A percentile compares a stretch with the other conserved stretches of the same genome.
Evolutionary conservation across 2,888 invertebrate species (phyloP).

Genomic region (Coleophora flavipennella): DNA sequence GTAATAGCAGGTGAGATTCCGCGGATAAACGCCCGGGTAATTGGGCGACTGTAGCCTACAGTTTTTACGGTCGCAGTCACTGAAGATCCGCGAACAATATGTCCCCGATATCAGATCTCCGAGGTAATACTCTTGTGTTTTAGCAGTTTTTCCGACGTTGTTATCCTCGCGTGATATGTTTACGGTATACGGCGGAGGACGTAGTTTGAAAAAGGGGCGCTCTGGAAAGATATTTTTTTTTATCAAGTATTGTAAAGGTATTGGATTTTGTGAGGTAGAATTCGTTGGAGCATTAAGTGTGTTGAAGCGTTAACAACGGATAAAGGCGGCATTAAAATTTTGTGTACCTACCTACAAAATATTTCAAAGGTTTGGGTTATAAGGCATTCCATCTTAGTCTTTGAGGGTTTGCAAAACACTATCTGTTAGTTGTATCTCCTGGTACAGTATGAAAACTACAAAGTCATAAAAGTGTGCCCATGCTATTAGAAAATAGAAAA

Average conservation of each 20-base stretch:
- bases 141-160: slow-evolving; percentile 51
- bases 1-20: slow-evolving; percentile 95
- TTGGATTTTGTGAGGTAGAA: slow-evolving; percentile 3
- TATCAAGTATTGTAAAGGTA: slow-evolving; percentile 15
- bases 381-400: too few species aligned
- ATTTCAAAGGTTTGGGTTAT: too few species aligned
- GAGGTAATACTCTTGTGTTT: slow-evolving; percentile 78
- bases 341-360: too few species aligned
- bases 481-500: too few species aligned
- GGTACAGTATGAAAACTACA: too few species aligned
- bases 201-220: slow-evolving; percentile 65
- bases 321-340: background rate
- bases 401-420: too few species aligned
- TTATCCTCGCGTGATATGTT: slow-evolving; percentile 65
- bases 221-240: slow-evolving; percentile 51
- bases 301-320: slow-evolving; percentile 1
- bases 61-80: slow-evolving; percentile 91
- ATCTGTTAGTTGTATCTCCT: too few species aligned
- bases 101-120: slow-evolving; percentile 93
- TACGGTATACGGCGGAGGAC: slow-evolving; percentile 59
- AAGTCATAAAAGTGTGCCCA: too few species aligned
- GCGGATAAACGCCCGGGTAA: slow-evolving; percentile 93
- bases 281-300: slow-evolving; percentile 1
- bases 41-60: slow-evolving; percentile 94
- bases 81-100: slow-evolving; percentile 93